These are phyloP conservation scores for Morpho achilles DNA, from an alignment of 2,888 invertebrate species.

Conservation along the genomic window DNA sequence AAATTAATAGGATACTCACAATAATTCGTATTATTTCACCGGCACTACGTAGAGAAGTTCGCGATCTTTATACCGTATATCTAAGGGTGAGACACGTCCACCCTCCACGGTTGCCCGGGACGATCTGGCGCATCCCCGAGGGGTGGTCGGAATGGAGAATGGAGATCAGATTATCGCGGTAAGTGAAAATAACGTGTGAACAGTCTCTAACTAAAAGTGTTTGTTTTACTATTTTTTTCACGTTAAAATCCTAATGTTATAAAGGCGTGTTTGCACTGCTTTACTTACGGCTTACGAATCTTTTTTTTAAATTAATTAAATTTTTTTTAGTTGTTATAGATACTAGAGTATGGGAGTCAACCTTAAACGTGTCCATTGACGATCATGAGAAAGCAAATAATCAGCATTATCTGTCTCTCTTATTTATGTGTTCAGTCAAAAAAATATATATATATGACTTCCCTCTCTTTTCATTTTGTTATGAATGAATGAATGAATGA, in stretches of 20 bases:
- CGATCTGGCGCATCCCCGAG: slow-evolving; percentile 48
- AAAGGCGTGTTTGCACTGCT: no score
- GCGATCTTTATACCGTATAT: slow-evolving; percentile 35
- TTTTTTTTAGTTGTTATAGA: no score
- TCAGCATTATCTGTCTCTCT: no score
- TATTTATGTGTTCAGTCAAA: no score
- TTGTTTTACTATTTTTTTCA: neutral
- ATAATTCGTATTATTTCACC: slow-evolving; percentile 17
- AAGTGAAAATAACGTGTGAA: slow-evolving; percentile 18
- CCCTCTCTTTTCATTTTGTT: no score
- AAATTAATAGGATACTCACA: slow-evolving; percentile 15
- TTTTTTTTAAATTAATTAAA: no score
- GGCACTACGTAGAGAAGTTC: slow-evolving; percentile 38
- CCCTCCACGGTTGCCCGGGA: slow-evolving; percentile 36
- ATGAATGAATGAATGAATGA: no score
- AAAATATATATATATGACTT: no score
- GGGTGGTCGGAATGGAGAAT: slow-evolving; percentile 23
- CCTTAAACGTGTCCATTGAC: no score
- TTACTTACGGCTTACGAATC: no score
- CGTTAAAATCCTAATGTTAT: neutral
- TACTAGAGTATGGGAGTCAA: no score
- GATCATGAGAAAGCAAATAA: no score
- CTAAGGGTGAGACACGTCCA: slow-evolving; percentile 36
- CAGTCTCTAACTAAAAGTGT: slow-evolving; percentile 1
- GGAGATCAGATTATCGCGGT: slow-evolving; percentile 18